Evolutionary conservation across 2,797 vertebrate genomes (phyloP).

Genomic region (Rhincodon typus): DNA sequence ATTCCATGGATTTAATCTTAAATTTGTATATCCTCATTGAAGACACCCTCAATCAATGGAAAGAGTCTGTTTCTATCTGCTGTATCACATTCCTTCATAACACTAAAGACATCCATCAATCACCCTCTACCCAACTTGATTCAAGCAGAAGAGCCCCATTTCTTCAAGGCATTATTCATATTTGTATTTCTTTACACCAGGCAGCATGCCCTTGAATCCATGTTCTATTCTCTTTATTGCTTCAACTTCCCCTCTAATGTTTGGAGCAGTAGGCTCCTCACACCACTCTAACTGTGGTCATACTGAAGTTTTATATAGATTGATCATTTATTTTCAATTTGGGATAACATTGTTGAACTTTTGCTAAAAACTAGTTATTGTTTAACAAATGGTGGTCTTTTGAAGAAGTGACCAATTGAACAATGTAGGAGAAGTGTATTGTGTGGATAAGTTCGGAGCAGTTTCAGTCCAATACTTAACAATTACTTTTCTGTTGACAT

Average conservation of each 20-base stretch:
- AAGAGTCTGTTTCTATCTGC: neutral
- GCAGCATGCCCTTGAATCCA: neutral
- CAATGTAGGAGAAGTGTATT: neutral
- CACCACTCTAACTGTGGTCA: neutral
- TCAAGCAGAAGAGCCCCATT: neutral
- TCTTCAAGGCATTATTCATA: neutral
- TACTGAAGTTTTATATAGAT: neutral
- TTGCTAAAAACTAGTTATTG: neutral
- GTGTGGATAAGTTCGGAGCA: neutral
- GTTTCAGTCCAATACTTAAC: neutral
- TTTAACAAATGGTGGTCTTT: neutral
- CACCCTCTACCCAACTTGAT: neutral
- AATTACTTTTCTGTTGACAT: neutral
- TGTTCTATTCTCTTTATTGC: neutral
- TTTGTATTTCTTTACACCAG: neutral
- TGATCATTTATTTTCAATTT: neutral
- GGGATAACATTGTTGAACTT: neutral
- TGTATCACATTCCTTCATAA: neutral
- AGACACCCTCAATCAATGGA: neutral
- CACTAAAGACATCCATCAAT: neutral
- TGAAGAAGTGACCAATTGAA: neutral
- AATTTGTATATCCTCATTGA: neutral
- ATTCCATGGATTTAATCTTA: neutral
- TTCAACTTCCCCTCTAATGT: neutral
- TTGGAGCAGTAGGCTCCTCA: neutral